Evolutionary conservation across 92 coral and sea anemone genomes (phyloP), one percentile per base, ranked within the genome.

Genomic region (Chrysogorgia sp.): DNA sequence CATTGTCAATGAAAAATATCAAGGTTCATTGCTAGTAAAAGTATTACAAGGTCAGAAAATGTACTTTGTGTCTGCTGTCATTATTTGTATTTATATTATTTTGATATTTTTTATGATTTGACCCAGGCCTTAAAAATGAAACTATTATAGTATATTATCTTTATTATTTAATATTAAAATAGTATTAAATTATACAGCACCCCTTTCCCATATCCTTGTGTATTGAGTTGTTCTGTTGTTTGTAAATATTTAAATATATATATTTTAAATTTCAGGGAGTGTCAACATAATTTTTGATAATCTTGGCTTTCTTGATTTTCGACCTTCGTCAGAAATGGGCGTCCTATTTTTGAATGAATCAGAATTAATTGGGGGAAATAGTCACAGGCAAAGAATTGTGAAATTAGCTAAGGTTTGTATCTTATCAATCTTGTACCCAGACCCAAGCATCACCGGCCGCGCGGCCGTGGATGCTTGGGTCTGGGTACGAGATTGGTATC

Each of bases 271-370:
- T 69, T 20, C 28, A 72, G 79, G 79, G 10, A 72, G 79, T 79
- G 85, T 88, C n/a, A 91, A 77, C 58, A 86, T 94, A 10, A 72
- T 89, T 63, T 70, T 88, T 79, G 98, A 94, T 71, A 87, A 87
- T 58, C 84, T 94, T 90, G 96, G 98, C 20, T 75, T 91, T 24
- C 74, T 88, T 45, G 98, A 94, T 59, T 94, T 94, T 68, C 82
- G 88, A 41, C 91, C 97, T 30, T 91, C 97, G 26, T 67, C 79
- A 30, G 90, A 86, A 43, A 82, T 89, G 41, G 98, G 96, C 17
- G 92, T 94, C 24, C 31, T 87, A 6, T 94, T 89, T 63, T 63
- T 94, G 64, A 71, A 87, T 63, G 98, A 94, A 55, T 93, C 97
- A 13, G 98, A 94, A 59, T 43, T 94, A 28, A 91, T 94, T 3